Percentiles rank a stretch among this genome's conserved stretches.
Conservation (phyloP, 2,888 invertebrate genomes). For the Venustoraphidia nigricollis region DNA sequence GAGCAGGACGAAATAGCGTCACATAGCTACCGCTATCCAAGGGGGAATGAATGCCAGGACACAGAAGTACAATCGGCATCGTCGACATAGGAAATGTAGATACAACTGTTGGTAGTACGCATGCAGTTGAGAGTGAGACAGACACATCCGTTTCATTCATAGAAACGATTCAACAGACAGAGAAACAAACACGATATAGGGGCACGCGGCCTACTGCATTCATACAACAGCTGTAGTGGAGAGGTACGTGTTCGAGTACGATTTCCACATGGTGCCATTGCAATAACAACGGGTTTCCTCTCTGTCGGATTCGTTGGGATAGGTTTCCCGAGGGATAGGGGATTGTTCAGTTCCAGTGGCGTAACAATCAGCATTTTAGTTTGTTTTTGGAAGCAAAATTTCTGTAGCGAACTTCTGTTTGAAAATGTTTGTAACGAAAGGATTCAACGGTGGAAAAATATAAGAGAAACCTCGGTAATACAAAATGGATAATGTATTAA, state of each 20-base stretch:
- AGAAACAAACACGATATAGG: neutral
- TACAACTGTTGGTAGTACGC: no score
- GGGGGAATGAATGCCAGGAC: no score
- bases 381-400: conserved; percentile 15
- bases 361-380: neutral
- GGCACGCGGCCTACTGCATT: neutral
- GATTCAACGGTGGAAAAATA: conserved; percentile 14
- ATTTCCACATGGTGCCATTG: no score
- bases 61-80: no score
- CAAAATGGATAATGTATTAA: no score
- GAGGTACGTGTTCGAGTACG: neutral
- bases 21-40: no score
- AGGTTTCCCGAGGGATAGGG: conserved; percentile 3
- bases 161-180: conserved; percentile 4
- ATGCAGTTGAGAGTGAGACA: no score
- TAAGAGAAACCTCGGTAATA: conserved; percentile 5
- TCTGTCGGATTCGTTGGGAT: neutral
- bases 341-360: neutral
- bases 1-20: no score
- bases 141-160: conserved; percentile 1
- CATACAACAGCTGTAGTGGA: neutral
- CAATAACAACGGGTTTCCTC: no score
- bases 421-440: conserved; percentile 13
- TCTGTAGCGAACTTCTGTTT: conserved; percentile 13
- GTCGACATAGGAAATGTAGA: no score